phyloP scores from a whole-genome alignment of 1,140 invertebrate genomes.

The Anthonomus grandis region DNA sequence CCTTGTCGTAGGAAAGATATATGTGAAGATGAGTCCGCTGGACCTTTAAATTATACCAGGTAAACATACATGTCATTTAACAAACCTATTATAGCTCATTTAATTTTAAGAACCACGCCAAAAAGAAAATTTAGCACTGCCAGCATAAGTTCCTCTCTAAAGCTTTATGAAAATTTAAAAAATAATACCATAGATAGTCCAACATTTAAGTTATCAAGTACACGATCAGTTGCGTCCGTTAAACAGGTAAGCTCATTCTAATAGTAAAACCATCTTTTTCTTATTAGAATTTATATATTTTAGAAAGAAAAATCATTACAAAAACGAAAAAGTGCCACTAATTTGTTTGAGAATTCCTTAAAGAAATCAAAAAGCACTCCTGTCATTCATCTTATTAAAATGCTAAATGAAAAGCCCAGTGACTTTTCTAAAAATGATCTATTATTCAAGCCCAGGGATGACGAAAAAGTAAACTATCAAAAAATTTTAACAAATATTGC shows the following conservation, averaged over 20 bases:
- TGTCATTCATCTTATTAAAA: not conserved
- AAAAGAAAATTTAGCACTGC: conserved; percentile 9
- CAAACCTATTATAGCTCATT: no score
- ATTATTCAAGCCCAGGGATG: conserved; percentile 10
- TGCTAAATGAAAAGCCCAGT: not conserved
- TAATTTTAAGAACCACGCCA: no score
- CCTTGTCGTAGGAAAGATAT: conserved; percentile 1
- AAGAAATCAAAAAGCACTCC: conserved; percentile 2
- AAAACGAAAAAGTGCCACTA: no score
- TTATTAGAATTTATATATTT: no score
- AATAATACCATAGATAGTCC: no score
- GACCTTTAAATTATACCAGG: conserved; percentile 2
- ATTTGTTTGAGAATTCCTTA: not conserved
- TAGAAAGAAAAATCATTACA: no score
- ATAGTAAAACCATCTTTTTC: no score
- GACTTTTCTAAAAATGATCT: not conserved
- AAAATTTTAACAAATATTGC: conserved; percentile 14
- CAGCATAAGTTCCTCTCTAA: conserved; percentile 3
- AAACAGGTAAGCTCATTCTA: no score
- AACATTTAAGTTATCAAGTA: no score
- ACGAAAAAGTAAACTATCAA: conserved; percentile 6
- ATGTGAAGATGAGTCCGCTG: conserved; percentile 1
- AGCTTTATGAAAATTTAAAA: conserved; percentile 6
- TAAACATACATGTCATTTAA: not conserved
- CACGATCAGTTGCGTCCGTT: no score